Conservation (phyloP, 2,888 invertebrate genomes). For the Papilio protenor region DNA sequence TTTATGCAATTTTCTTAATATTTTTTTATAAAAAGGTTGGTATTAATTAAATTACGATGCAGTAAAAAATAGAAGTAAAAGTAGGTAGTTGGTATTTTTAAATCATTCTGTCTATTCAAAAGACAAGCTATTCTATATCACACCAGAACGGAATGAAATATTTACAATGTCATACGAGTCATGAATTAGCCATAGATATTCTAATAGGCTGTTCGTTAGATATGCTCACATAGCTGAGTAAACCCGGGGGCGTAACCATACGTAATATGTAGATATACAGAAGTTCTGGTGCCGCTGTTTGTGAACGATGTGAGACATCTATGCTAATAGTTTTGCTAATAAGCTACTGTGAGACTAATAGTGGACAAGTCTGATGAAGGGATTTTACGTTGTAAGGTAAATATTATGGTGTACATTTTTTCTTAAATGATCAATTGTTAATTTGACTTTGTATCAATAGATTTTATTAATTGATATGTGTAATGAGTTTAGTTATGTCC, state of each 20-base stretch:
- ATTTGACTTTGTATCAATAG: neutral
- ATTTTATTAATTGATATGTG: neutral
- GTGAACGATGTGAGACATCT: slow-evolving; percentile 13
- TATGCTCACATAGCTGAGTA: slow-evolving; percentile 25
- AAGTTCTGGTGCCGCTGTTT: slow-evolving; percentile 2
- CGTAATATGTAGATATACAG: slow-evolving; percentile 30
- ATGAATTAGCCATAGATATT: slow-evolving; percentile 26
- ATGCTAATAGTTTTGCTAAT: slow-evolving; percentile 28
- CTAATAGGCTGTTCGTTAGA: slow-evolving; percentile 4
- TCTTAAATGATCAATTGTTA: neutral
- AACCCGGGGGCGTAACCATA: slow-evolving; percentile 19
- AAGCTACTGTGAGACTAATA: slow-evolving; percentile 24
- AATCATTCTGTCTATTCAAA: neutral
- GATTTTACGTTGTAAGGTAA: neutral
- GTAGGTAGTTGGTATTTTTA: neutral
- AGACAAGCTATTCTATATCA: neutral
- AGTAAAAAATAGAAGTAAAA: too few species aligned
- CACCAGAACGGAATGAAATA: neutral
- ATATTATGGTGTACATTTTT: neutral
- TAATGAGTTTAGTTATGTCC: neutral
- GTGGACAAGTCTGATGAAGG: neutral
- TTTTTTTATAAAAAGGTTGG: too few species aligned
- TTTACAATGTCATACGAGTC: slow-evolving; percentile 18
- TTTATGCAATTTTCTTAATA: too few species aligned
- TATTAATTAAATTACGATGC: neutral